Evolutionary conservation across 2,113 vertebrate genomes (phyloP).

Genomic region (Ochotona princeps): DNA sequence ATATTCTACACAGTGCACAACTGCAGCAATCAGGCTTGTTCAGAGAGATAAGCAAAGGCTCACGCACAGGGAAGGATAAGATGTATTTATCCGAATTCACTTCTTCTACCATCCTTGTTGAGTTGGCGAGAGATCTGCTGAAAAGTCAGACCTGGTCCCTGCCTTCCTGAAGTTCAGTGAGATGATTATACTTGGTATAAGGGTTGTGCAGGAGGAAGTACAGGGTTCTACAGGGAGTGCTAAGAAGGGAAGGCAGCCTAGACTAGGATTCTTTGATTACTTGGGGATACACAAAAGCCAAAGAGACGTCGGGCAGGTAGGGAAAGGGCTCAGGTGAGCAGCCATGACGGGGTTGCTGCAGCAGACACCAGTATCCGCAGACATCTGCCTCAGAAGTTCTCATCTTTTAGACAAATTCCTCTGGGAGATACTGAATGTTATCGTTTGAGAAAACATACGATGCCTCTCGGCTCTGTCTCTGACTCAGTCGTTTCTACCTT

Average conservation of each 20-base stretch:
- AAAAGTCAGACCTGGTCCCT: neutral
- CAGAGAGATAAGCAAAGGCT: neutral
- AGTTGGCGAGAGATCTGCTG: neutral
- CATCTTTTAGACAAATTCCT: neutral
- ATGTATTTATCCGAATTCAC: neutral
- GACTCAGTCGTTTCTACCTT: neutral
- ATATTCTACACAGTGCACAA: too few species aligned
- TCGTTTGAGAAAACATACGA: neutral
- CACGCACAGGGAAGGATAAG: neutral
- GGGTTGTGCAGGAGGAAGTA: neutral
- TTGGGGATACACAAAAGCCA: neutral
- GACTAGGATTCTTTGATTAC: neutral
- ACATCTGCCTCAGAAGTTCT: neutral
- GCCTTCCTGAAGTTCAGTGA: neutral
- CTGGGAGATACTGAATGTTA: neutral
- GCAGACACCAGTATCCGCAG: neutral
- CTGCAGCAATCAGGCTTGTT: neutral
- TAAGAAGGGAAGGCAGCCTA: neutral
- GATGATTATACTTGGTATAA: accelerated
- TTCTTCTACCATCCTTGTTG: neutral
- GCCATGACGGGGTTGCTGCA: neutral
- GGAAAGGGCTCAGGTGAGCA: neutral
- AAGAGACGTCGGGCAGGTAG: neutral
- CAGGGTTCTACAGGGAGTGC: neutral
- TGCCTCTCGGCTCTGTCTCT: neutral